Base-by-base conservation (phyloP, 2,888 invertebrate species). In the Cosmia pyralina region DNA sequence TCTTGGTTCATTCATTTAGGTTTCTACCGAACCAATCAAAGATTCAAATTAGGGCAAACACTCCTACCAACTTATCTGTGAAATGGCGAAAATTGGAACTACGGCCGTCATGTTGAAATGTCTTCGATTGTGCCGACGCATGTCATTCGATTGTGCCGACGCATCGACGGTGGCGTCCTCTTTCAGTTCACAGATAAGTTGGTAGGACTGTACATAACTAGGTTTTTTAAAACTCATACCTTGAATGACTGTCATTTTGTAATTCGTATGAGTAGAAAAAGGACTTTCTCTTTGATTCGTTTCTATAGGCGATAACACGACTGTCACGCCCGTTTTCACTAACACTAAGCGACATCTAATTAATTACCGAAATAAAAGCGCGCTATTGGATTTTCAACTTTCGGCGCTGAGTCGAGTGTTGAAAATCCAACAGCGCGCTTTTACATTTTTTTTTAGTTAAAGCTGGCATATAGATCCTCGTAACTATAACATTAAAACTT, bases 401-500 rank as follows among this genome's bases (percentile, higher is more conserved):
- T n/a, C 50, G 10, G 50, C 10, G 50, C 50, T 17, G 17, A 48
- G 50, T 1, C 0, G 10, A 50, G 4, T 4, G 52, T 52, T 52
- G 4, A 52, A 52, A 52, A 19, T 52, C n/a, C 1, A n/a, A 52
- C n/a, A n/a, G 4, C 4, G n/a, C 0, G n/a, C 50, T 50, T 48
- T 48, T 48, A 41, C 41, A 41, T 41, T 1, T 41, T 48, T 1
- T 46, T 2, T 19, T 50, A 11, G 8, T 48, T 17, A 50, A 19
- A 50, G 8, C 50, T 0, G 3, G 19, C 1, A 13, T 11, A 68
- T 38, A 58, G 4, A 17, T 44, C 2, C 22, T 38, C 38, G 46
- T 34, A 59, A 46, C 69, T 15, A 38, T 68, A 46, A 69, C 38
- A 77, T 77, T 77, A 48, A 63, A 63, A 44, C 22, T 46, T 70